Base-by-base conservation (phyloP, 2,113 vertebrate species). In the Myiagra hebetior region DNA sequence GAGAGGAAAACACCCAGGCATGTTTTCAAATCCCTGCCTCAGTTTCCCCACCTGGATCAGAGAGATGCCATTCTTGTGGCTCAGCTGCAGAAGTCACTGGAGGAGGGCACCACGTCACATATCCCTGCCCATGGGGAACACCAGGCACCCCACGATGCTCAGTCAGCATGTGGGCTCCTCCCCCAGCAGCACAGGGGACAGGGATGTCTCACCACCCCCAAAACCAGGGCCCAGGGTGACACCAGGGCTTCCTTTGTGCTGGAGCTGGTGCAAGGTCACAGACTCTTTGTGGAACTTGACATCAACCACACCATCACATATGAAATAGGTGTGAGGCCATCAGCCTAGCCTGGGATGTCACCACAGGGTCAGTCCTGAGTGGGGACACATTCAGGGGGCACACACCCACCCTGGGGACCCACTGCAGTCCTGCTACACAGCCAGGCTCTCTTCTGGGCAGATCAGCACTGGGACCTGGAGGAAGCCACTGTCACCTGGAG, bases 291-390 rank as follows among this genome's bases (percentile, higher is more conserved):
- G 81, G 39, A 37, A 62, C 42, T 44, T 37, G 15, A 19, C 56
- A 57, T 76, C 37, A 30, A 21, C 35, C 42, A 20, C 46, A 23
- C 26, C 27, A 16, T 27, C 6, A 2, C 6, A 0, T 3, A 6
- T 14, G 23, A 89, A 84, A 68, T 4, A 20, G 41, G 52, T 10
- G 47, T 46, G 56, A 87, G 63, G 30, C 24, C 87, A 84, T 49
- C 81, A 80, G 81, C 59, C 44, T 5, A 4, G 8, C 44, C 27
- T 35, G 31, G 76, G 2, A 1, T 5, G 24, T 64, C 76, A 69
- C 57, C 3, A 2, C 53, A 9, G 53, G 35, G 24, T 52, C 1
- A 0, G 42, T n/a, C 53, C 76, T 4, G 3, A 39, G 4, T 30
- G 39, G 67, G 35, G 28, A 60, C 33, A 33, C 0, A 0, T 47